Evolutionary conservation across 2,113 vertebrate species (phyloP), one percentile per base, ranked within the genome.

Genomic region (Prietella phreatophila): DNA sequence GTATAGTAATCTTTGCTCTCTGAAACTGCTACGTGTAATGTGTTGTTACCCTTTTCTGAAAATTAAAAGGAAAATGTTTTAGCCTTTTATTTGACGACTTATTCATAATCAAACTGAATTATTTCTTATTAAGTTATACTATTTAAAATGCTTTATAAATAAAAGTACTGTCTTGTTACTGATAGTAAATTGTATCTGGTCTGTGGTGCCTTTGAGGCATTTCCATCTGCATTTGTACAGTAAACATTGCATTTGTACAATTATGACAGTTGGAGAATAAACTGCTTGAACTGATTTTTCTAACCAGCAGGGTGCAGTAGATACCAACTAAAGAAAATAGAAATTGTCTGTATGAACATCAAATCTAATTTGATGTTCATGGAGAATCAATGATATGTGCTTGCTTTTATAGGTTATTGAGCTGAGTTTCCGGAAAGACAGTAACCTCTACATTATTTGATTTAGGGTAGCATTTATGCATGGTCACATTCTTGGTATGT

Each of bases 301-400:
- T 81, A 11, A 55, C 92, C 94, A 92, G 86, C 86, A 93, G 94
- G 86, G 5, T 93, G 93, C 88, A 92, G 89, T 86, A 93, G 25
- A 63, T 56, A 88, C 47, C 61, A 69, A 81, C 47, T 56, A 27
- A 25, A 53, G 47, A 58, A 73, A 73, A 39, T 19, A 10, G 0
- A 10, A 80, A 65, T 14, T 5, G 42, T 47, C 42, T 42, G 4
- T 5, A 42, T 42, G 42, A 42, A 42, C 42, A 6, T 42, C 17
- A 36, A 15, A 39, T 73, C 17, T 73, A 73, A 73, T 73, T 39
- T 36, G 17, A 39, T 73, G 69, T 39, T 36, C 2, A 73, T 39
- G 69, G 33, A 73, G 17, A 73, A 36, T 67, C 33, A 69, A 15
- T 15, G 4, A 33, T 33, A 69, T 33, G 6, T 67, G 13, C 4